A percentile compares a stretch with the other conserved stretches of the same genome.
phyloP scores from a whole-genome alignment of 2,797 vertebrate species.

The Fringilla coelebs region DNA sequence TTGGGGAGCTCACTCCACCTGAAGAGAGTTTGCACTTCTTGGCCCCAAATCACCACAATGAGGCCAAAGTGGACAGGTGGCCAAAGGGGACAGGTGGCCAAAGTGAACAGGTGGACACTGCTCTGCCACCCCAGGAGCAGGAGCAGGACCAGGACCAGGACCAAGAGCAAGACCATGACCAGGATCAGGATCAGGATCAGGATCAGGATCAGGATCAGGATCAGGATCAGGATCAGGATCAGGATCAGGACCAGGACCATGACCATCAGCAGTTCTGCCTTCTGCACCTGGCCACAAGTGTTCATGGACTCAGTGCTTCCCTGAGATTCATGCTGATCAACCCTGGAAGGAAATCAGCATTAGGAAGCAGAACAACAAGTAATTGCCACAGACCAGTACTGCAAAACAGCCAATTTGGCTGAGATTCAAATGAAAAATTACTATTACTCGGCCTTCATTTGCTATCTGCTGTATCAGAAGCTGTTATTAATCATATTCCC shows the following conservation, averaged over 20 bases:
- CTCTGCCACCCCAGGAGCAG: background rate
- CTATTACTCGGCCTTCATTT: constrained; percentile 50
- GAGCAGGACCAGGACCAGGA: fast-evolving
- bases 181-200: fast-evolving
- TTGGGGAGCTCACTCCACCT: fast-evolving
- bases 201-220: fast-evolving
- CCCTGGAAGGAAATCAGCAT: constrained; percentile 31
- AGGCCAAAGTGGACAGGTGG: background rate
- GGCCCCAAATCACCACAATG: background rate
- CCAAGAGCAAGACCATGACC: fast-evolving
- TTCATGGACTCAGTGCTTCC: background rate
- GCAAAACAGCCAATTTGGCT: constrained; percentile 61
- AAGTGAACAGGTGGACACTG: background rate
- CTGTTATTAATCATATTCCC: constrained; percentile 33
- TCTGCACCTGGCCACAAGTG: background rate
- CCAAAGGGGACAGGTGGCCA: background rate
- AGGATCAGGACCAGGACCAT: fast-evolving
- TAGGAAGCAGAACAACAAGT: constrained; percentile 43
- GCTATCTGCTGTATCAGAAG: background rate
- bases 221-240: fast-evolving
- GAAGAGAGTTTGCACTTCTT: background rate
- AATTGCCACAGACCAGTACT: constrained; percentile 52
- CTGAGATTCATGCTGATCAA: constrained; percentile 16
- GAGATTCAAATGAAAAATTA: constrained; percentile 61
- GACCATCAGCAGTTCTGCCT: background rate